Conservation (phyloP, 1,140 invertebrate genomes). For the Tenebrio molitor region DNA sequence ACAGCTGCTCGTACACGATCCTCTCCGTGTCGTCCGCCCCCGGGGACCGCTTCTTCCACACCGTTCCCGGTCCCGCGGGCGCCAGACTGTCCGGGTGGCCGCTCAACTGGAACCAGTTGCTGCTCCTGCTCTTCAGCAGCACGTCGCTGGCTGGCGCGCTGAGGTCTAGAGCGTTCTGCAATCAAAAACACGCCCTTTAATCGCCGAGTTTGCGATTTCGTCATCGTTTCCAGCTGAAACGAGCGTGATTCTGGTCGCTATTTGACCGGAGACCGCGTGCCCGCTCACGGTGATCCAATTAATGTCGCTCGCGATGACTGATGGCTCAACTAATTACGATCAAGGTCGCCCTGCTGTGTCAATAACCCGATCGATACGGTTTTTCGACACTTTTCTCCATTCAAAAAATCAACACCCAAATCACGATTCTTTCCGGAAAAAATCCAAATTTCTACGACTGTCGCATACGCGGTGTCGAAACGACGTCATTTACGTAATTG, state of each 20-base stretch:
- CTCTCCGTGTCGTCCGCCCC: slow-evolving; percentile 82
- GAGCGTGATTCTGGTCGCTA: no score
- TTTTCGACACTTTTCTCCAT: no score
- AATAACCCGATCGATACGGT: no score
- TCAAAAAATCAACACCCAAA: no score
- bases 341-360: no score
- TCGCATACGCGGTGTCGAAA: background rate
- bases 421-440: background rate
- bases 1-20: slow-evolving; percentile 85
- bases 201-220: no score
- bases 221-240: no score
- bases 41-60: slow-evolving; percentile 88
- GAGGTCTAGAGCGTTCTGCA: slow-evolving; percentile 94
- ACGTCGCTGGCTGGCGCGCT: slow-evolving; percentile 92
- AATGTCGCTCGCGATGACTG: no score
- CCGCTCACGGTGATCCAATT: no score
- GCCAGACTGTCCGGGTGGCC: slow-evolving; percentile 95
- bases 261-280: no score
- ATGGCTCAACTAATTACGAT: no score
- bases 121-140: slow-evolving; percentile 79
- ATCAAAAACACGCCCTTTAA: slow-evolving; percentile 61
- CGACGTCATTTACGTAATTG: slow-evolving; percentile 19
- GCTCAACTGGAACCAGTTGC: slow-evolving; percentile 91
- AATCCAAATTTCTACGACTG: no score
- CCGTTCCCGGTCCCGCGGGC: slow-evolving; percentile 92